A percentile compares a stretch with the other conserved stretches of the same genome.
Conservation (phyloP, 2,888 invertebrate species). For the Lasioglossum vierecki region DNA sequence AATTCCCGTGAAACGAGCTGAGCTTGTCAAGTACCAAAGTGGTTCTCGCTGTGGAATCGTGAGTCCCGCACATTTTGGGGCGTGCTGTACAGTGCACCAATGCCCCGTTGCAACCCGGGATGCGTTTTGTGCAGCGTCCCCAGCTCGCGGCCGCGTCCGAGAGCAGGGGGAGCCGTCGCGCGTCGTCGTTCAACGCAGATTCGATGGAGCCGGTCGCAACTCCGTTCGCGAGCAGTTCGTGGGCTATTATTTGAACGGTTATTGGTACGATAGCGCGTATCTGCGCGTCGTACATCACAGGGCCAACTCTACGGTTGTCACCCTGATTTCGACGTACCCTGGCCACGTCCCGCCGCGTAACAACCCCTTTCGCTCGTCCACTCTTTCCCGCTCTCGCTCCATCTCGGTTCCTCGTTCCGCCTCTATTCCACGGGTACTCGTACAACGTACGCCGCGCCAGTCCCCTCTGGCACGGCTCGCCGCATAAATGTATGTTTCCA, state of each 20-base stretch:
- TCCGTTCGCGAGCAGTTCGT: slow-evolving; percentile 66
- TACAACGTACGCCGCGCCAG: slow-evolving; percentile 59
- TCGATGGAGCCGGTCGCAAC: slow-evolving; percentile 51
- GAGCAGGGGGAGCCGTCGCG: neutral
- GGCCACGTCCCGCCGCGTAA: slow-evolving; percentile 28
- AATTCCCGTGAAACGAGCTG: neutral
- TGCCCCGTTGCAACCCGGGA: neutral
- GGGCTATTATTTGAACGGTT: slow-evolving; percentile 81
- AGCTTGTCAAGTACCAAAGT: neutral
- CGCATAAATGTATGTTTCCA: slow-evolving; percentile 77
- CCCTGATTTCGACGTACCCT: slow-evolving; percentile 70
- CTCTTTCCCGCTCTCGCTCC: slow-evolving; percentile 38
- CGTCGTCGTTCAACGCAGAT: slow-evolving; percentile 30
- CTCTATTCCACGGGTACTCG: slow-evolving; percentile 52
- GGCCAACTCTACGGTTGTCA: slow-evolving; percentile 81
- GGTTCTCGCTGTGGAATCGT: neutral
- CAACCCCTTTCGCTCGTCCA: slow-evolving; percentile 31
- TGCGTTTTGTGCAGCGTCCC: neutral
- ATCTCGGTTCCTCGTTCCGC: slow-evolving; percentile 31
- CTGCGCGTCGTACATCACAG: slow-evolving; percentile 78
- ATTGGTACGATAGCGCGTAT: slow-evolving; percentile 82
- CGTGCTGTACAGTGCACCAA: neutral
- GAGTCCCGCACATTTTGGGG: neutral
- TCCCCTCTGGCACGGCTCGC: slow-evolving; percentile 69
- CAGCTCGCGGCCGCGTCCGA: neutral